Evolutionary conservation across 1,140 invertebrate species (phyloP).

Genomic region (Elysia chlorotica): DNA sequence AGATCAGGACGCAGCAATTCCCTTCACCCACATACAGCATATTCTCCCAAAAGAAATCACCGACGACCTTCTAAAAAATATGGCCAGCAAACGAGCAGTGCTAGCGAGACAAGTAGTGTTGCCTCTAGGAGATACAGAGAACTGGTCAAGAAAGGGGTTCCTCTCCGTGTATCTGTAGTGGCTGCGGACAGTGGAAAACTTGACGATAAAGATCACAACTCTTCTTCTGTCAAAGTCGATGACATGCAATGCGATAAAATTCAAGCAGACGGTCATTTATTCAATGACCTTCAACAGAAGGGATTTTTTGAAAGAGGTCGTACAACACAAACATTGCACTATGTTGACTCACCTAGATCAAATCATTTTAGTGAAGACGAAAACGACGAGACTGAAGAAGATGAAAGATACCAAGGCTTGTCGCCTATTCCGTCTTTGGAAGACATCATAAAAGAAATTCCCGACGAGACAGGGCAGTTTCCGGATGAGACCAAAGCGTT

Average conservation of each 20-base stretch:
- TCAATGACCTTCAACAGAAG: too few relatives aligned
- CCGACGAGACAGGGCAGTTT: slow-evolving; percentile 22
- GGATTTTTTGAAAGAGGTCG: too few relatives aligned
- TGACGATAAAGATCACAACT: too few relatives aligned
- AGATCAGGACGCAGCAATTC: background rate
- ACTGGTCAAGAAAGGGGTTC: slow-evolving; percentile 46
- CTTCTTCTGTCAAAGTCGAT: too few relatives aligned
- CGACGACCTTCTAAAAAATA: background rate
- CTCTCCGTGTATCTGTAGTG: slow-evolving; percentile 44
- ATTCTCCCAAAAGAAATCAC: slow-evolving; percentile 6
- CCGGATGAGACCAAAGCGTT: slow-evolving; percentile 30
- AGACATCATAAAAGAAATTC: slow-evolving; percentile 39
- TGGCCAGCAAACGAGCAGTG: slow-evolving; percentile 12
- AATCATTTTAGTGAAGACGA: slow-evolving; percentile 1
- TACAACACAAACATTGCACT: too few relatives aligned
- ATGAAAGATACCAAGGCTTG: background rate
- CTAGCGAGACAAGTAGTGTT: slow-evolving; percentile 26
- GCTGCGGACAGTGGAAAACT: too few relatives aligned
- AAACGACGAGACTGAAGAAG: background rate
- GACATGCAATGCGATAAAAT: too few relatives aligned
- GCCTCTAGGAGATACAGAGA: slow-evolving; percentile 46
- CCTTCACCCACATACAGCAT: background rate
- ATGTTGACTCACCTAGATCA: too few relatives aligned
- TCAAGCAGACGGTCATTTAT: too few relatives aligned
- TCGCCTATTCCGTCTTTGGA: slow-evolving; percentile 26